Percentiles rank a stretch among this genome's conserved stretches.
Conservation (phyloP, 2,888 invertebrate species). For the Helleia helle region DNA sequence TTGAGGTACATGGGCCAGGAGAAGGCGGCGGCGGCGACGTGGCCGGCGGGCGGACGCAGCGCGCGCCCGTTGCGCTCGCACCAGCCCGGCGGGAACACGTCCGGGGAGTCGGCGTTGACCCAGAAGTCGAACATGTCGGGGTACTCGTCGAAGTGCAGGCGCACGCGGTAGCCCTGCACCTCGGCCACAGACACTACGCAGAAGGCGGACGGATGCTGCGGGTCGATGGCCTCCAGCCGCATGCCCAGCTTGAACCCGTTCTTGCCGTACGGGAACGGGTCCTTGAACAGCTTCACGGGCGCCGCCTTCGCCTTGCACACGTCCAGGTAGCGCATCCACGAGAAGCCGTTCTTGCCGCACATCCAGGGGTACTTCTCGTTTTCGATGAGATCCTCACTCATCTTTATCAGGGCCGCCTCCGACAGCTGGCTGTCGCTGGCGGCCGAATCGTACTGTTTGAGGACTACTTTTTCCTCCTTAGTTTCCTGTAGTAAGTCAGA, state of each 20-base stretch:
- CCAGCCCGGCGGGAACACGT: slow-evolving; percentile 96
- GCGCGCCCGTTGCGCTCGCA: slow-evolving; percentile 87
- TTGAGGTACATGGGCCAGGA: slow-evolving; percentile 90
- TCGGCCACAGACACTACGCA: slow-evolving; percentile 91
- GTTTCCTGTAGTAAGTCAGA: slow-evolving; percentile 35
- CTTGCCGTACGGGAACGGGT: slow-evolving; percentile 82
- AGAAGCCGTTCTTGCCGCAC: slow-evolving; percentile 81
- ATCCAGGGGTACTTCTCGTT: slow-evolving; percentile 79
- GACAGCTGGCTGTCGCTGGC: slow-evolving; percentile 32
- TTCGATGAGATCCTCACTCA: slow-evolving; percentile 42
- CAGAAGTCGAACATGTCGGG: slow-evolving; percentile 93
- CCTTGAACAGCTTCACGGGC: slow-evolving; percentile 84
- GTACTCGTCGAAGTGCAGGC: slow-evolving; percentile 94
- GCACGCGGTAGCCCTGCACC: slow-evolving; percentile 86
- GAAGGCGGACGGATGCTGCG: slow-evolving; percentile 90
- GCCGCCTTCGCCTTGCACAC: slow-evolving; percentile 82
- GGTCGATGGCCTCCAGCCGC: slow-evolving; percentile 95
- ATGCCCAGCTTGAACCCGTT: slow-evolving; percentile 89
- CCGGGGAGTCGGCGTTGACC: slow-evolving; percentile 92
- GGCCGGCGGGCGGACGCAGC: slow-evolving; percentile 85
- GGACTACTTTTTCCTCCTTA: slow-evolving; percentile 35
- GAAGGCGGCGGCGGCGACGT: slow-evolving; percentile 76
- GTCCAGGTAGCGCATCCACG: slow-evolving; percentile 84
- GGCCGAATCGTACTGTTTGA: slow-evolving; percentile 39
- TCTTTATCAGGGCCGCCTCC: slow-evolving; percentile 37